Conservation (phyloP, 2,888 invertebrate species). For the Cheilosia vulpina region DNA sequence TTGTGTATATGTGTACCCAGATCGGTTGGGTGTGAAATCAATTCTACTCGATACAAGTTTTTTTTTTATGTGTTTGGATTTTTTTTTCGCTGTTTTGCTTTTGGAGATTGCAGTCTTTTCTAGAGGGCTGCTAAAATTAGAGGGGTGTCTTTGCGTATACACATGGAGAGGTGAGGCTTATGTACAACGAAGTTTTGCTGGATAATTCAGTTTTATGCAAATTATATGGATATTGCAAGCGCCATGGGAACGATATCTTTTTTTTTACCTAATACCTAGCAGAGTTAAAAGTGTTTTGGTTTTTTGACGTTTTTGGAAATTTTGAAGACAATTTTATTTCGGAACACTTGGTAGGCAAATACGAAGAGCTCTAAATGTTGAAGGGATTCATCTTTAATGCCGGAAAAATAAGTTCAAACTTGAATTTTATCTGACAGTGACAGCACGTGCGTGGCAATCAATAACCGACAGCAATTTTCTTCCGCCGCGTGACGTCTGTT, state of each 20-base stretch:
- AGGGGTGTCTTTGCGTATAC: constrained; percentile 23
- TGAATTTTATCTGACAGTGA: neutral
- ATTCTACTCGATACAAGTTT: constrained; percentile 73
- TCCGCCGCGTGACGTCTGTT: too few species aligned
- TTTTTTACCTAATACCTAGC: constrained; percentile 7
- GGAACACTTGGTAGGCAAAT: neutral
- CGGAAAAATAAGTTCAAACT: neutral
- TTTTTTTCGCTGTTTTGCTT: constrained; percentile 15
- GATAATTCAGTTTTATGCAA: constrained; percentile 56
- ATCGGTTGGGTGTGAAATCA: constrained; percentile 77
- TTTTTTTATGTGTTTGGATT: constrained; percentile 34
- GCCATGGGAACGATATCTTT: constrained; percentile 40
- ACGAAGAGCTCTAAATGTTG: too few species aligned
- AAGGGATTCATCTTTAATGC: too few species aligned
- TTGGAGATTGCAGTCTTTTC: constrained; percentile 31
- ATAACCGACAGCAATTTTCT: neutral
- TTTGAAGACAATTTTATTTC: neutral
- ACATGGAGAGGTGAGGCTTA: constrained; percentile 13
- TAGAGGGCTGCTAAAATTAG: constrained; percentile 58
- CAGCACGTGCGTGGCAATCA: neutral
- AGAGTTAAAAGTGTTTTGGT: neutral
- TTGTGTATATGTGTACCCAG: constrained; percentile 35
- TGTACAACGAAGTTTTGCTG: constrained; percentile 35
- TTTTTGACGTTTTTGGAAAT: neutral
- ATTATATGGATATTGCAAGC: constrained; percentile 34